Evolutionary conservation across 2,113 vertebrate species (phyloP), one percentile per base, ranked within the genome.

Genomic region (Hypanus sabinus): DNA sequence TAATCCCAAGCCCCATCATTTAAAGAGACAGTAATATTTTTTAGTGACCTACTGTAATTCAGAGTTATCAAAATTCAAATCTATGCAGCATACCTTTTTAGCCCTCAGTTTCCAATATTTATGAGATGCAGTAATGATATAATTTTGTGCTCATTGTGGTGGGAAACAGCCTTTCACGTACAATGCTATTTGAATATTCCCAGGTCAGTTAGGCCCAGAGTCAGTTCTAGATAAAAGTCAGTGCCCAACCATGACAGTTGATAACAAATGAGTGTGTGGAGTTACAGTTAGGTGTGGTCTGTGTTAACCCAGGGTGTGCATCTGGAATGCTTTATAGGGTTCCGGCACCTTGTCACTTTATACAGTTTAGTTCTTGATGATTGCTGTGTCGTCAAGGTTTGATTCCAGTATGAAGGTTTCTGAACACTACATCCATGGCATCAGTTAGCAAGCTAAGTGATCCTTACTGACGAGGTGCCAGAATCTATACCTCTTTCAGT

Each of bases 1-100:
- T 93, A 93, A 93, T 96, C 96, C 96, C 96, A 96, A 96, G 95
- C 94, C 96, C 96, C 96, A 97, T 97, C 96, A 96, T 96, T 97
- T 96, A 97, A 94, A 96, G 96, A 96, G 46, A 95, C 96, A 95
- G 94, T 83, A 94, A 96, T 96, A 96, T 96, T 95, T 94, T 95
- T 93, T 93, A 73, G 68, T 93, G 91, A 73, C 91, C 91, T 73
- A 71, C 91, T 93, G 91, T 93, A 93, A 93, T 46, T 93, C 68
- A 93, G 46, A 93, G 70, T 93, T 93, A 93, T 93, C 91, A 93
- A 93, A 93, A 93, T 93, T 93, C 91, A 93, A 55, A 93, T 93
- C 91, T 93, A 93, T 93, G 70, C 91, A 93, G 46, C 91, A 73
- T 93, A 75, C 70, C 91, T 93, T 93, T 68, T 90, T 68, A 90